Conservation (phyloP, 2,888 invertebrate genomes). For the Eilema griseolum region DNA sequence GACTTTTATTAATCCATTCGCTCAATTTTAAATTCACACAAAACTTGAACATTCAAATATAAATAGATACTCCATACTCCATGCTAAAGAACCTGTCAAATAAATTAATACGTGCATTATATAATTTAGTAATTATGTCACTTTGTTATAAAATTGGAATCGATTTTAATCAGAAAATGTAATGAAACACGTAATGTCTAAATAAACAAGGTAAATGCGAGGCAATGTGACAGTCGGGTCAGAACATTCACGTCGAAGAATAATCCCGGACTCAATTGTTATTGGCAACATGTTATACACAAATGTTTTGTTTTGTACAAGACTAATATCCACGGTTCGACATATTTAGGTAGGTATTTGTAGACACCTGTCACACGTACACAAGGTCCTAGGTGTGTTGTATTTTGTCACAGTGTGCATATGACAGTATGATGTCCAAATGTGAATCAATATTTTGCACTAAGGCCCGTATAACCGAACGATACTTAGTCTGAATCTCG, state of each 20-base stretch:
- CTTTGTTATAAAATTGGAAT: slow-evolving; percentile 25
- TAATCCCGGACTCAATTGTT: slow-evolving; percentile 63
- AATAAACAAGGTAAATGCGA: slow-evolving; percentile 42
- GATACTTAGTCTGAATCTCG: too few species aligned
- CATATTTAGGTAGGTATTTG: slow-evolving; percentile 28
- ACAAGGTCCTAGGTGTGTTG: slow-evolving; percentile 5
- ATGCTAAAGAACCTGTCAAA: neutral
- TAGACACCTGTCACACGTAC: slow-evolving; percentile 28
- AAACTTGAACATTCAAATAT: neutral
- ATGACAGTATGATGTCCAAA: neutral
- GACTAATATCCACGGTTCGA: slow-evolving; percentile 37
- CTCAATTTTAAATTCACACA: too few species aligned
- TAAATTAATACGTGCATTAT: slow-evolving; percentile 14
- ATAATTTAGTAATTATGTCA: slow-evolving; percentile 13
- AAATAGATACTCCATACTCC: neutral
- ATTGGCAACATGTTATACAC: slow-evolving; percentile 49
- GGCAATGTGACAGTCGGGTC: slow-evolving; percentile 53
- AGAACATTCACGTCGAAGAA: slow-evolving; percentile 52
- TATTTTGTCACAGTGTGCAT: slow-evolving; percentile 13
- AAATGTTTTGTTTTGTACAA: slow-evolving; percentile 38
- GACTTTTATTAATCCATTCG: too few species aligned
- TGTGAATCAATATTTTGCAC: slow-evolving; percentile 2
- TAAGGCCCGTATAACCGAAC: too few species aligned
- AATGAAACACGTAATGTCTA: slow-evolving; percentile 51
- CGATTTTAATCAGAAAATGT: slow-evolving; percentile 51